A percentile compares a stretch with the other conserved stretches of the same genome.
These are phyloP conservation scores for Poeciliopsis paucimaculata DNA, from an alignment of 2,797 vertebrate genomes.

Conservation along the genomic window DNA sequence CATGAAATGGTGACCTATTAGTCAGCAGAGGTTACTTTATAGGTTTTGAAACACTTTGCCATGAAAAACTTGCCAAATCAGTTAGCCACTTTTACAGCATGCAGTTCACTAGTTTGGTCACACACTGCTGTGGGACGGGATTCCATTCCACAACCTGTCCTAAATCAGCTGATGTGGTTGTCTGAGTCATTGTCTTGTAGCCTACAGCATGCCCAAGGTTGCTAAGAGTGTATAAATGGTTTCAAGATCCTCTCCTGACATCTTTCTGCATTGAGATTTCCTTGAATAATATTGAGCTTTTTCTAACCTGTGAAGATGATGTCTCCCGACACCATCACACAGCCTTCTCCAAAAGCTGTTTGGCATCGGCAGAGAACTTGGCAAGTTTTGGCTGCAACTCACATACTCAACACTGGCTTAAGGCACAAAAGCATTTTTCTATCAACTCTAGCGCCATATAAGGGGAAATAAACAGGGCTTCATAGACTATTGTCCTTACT, in stretches of 20 bases:
- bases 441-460: neutral
- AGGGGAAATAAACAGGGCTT: neutral
- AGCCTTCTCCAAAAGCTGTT: conserved; percentile 1
- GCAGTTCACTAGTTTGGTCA: neutral
- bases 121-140: neutral
- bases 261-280: neutral
- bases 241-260: neutral
- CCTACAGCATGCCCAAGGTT: neutral
- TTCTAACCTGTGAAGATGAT: neutral
- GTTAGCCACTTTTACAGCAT: neutral
- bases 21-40: too few species aligned
- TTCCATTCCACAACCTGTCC: neutral
- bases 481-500: neutral
- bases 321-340: neutral
- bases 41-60: too few species aligned
- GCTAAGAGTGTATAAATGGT: neutral
- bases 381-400: neutral
- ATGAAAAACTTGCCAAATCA: too few species aligned
- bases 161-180: neutral
- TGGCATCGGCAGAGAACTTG: neutral
- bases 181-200: neutral
- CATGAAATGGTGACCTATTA: neutral
- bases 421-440: neutral
- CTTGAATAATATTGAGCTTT: neutral
- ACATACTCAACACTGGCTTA: neutral